Percentiles rank a stretch among this genome's conserved stretches.
phyloP scores from a whole-genome alignment of 2,113 vertebrate species.

The Triplophysa rosa region DNA sequence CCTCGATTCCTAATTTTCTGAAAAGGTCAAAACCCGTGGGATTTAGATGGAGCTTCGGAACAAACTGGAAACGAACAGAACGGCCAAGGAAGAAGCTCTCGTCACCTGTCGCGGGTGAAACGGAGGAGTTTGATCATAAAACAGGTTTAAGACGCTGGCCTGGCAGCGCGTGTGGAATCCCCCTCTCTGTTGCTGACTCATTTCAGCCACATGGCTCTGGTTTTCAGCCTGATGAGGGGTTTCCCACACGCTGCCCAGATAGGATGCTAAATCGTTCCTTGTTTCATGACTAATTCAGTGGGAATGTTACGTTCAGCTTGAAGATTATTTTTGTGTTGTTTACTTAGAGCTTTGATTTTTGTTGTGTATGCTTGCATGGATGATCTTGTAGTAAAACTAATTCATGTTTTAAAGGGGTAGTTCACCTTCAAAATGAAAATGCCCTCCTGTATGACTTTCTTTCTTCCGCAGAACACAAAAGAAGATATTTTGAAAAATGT shows the following conservation, averaged over 20 bases:
- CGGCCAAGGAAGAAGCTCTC: slow-evolving; percentile 70
- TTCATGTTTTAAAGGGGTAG: too few species aligned
- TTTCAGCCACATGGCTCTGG: slow-evolving; percentile 80
- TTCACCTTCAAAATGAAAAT: too few species aligned
- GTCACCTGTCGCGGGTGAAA: slow-evolving; percentile 74
- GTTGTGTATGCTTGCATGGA: not conserved
- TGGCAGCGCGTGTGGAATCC: slow-evolving; percentile 82
- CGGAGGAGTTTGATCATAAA: slow-evolving; percentile 79
- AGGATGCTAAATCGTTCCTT: slow-evolving; percentile 56
- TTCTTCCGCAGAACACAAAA: too few species aligned
- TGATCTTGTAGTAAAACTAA: too few species aligned
- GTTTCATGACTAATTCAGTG: slow-evolving; percentile 38
- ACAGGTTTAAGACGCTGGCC: slow-evolving; percentile 55
- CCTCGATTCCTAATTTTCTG: slow-evolving; percentile 68
- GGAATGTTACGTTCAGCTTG: slow-evolving; percentile 22
- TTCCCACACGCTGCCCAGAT: slow-evolving; percentile 74
- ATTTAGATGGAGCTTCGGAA: slow-evolving; percentile 73
- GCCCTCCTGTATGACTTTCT: too few species aligned
- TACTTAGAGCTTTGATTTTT: not conserved
- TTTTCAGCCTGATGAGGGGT: slow-evolving; percentile 78
- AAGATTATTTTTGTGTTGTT: slow-evolving; percentile 7
- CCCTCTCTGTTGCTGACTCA: slow-evolving; percentile 87
- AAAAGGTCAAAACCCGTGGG: slow-evolving; percentile 61
- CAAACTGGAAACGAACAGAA: slow-evolving; percentile 66
- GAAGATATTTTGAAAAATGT: too few species aligned